Percentiles rank a stretch among this genome's conserved stretches.
Evolutionary conservation across 2,113 vertebrate genomes (phyloP).

Genomic region (Nothocercus julius): DNA sequence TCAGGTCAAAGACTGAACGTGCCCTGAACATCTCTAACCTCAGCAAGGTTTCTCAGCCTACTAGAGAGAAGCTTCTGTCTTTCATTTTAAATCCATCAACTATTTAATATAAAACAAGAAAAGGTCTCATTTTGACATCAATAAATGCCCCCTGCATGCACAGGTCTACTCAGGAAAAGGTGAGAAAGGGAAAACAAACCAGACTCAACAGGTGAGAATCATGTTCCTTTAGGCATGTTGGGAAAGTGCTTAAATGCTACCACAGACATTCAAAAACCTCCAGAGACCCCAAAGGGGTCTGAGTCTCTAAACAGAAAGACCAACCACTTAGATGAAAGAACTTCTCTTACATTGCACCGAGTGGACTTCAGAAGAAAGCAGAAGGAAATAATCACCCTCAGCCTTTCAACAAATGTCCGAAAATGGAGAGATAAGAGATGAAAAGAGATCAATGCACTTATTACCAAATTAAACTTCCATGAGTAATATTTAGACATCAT

Average conservation of each 20-base stretch:
- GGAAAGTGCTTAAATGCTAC: neutral
- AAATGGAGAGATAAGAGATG: neutral
- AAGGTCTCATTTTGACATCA: neutral
- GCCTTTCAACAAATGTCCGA: constrained; percentile 20
- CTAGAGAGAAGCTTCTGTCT: neutral
- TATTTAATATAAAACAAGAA: neutral
- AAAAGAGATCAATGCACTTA: constrained; percentile 11
- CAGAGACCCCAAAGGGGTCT: neutral
- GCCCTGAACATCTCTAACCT: neutral
- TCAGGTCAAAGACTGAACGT: neutral
- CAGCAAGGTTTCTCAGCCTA: neutral
- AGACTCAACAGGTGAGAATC: neutral
- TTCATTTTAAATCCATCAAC: neutral
- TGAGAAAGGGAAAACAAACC: neutral
- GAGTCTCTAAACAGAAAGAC: neutral
- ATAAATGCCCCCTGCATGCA: neutral
- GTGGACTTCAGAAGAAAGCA: constrained; percentile 1
- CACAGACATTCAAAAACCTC: neutral
- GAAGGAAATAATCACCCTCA: neutral
- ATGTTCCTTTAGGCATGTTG: neutral
- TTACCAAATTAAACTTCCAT: neutral
- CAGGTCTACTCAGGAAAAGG: neutral
- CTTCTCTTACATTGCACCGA: accelerated
- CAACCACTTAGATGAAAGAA: neutral
- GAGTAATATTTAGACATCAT: neutral